A percentile compares a stretch with the other conserved stretches of the same genome.
phyloP scores from a whole-genome alignment of 2,888 invertebrate genomes.

The Yponomeuta plumbellus region DNA sequence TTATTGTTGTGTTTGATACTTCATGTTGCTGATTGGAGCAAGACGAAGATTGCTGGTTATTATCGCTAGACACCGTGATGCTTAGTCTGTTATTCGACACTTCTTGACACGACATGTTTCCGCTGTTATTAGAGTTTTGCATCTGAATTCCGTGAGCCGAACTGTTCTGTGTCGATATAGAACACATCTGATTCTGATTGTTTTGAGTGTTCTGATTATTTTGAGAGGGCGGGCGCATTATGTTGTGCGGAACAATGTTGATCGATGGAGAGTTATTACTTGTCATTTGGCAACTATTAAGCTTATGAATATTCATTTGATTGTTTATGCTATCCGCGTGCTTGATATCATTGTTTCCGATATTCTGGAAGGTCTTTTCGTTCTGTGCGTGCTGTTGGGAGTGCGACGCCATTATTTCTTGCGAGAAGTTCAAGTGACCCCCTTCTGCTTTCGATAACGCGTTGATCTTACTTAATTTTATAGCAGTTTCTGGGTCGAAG shows the following conservation, averaged over 20 bases:
- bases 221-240: constrained; percentile 56
- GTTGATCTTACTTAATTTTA: constrained; percentile 67
- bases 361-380: constrained; percentile 65
- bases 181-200: constrained; percentile 65
- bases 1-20: constrained; percentile 43
- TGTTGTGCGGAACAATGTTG: constrained; percentile 64
- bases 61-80: constrained; percentile 48
- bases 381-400: constrained; percentile 63
- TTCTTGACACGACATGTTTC: constrained; percentile 65
- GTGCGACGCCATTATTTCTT: constrained; percentile 69
- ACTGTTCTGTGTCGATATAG: constrained; percentile 43
- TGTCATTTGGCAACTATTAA: constrained; percentile 65
- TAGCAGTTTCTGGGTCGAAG: constrained; percentile 66
- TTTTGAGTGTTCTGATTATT: constrained; percentile 56
- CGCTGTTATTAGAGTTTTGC: constrained; percentile 60
- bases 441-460: constrained; percentile 67
- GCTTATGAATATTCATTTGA: constrained; percentile 61
- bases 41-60: constrained; percentile 39
- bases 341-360: constrained; percentile 60
- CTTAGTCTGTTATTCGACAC: constrained; percentile 53
- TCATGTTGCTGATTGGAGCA: constrained; percentile 51
- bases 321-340: constrained; percentile 46
- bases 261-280: constrained; percentile 53
- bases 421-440: constrained; percentile 66
- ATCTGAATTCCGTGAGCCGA: constrained; percentile 58